phyloP scores from a whole-genome alignment of 2,113 vertebrate genomes.

The Mola mola region DNA sequence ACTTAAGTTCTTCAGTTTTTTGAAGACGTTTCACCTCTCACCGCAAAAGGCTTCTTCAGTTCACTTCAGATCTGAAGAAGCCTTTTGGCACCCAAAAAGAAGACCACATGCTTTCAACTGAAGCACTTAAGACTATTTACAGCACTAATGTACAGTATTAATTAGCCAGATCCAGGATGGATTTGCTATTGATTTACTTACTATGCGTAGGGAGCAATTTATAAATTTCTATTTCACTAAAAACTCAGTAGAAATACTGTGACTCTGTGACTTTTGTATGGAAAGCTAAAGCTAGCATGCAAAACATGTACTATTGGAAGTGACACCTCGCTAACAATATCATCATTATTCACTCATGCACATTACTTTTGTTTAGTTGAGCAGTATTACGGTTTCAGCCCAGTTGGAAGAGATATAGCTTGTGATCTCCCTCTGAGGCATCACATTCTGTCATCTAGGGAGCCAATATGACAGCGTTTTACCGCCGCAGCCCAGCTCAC shows the following conservation, averaged over 20 bases:
- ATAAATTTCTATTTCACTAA: background rate
- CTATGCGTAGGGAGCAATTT: slow-evolving; percentile 28
- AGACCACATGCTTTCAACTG: too few species aligned
- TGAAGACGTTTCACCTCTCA: too few species aligned
- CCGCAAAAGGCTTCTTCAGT: too few species aligned
- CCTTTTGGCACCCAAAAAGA: too few species aligned
- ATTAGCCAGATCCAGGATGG: slow-evolving; percentile 29
- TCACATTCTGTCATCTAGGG: slow-evolving; percentile 49
- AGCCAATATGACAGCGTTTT: slow-evolving; percentile 65
- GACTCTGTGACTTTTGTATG: slow-evolving; percentile 25
- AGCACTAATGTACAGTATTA: too few species aligned
- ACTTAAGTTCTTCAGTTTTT: too few species aligned
- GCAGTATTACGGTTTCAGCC: slow-evolving; percentile 47
- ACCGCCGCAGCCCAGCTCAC: slow-evolving; percentile 47
- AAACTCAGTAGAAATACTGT: slow-evolving; percentile 6
- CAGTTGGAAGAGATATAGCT: slow-evolving; percentile 49
- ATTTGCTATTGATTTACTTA: slow-evolving; percentile 36
- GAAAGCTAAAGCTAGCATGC: slow-evolving; percentile 41
- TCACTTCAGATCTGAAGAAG: too few species aligned
- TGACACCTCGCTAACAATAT: slow-evolving; percentile 66
- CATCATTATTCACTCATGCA: slow-evolving; percentile 62
- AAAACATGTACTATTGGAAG: slow-evolving; percentile 51
- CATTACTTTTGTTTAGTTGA: slow-evolving; percentile 71
- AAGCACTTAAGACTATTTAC: too few species aligned
- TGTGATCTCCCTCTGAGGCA: slow-evolving; percentile 52